Evolutionary conservation across 2,113 vertebrate species (phyloP), one percentile per base, ranked within the genome.

Genomic region (Larimichthys crocea): DNA sequence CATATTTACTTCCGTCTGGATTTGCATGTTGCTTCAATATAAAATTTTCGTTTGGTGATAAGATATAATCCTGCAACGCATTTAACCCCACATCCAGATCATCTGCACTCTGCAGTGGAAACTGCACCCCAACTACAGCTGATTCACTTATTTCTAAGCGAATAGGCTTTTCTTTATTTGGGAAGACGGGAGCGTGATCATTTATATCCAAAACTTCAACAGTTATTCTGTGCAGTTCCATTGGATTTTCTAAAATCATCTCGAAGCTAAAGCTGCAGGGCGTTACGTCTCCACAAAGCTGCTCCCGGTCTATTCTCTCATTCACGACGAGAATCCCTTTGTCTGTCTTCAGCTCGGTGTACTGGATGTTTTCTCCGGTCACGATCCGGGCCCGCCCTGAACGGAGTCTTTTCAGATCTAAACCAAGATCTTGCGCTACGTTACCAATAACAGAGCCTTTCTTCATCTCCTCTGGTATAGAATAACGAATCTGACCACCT

Each of bases 401-500:
- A 0, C 86, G 74, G 20, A 95, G 91, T 11, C 95, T 92, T 81
- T 57, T 89, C 52, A 92, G 63, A 70, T 94, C 91, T 78, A 96
- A 85, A 48, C 93, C 95, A 2, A 96, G 87, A 70, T 96, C 96
- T 4, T 93, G 92, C 1, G 94, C 95, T 2, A 96, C 91, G 53
- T 95, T 94, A 14, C 95, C 96, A 26, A 97, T 88, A 0, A 89
- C 20, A 0, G 90, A 92, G 11, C 88, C 90, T 57, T 93, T 90
- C 74, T 90, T 88, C 90, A 95, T 91, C 86, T 96, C 95, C 84
- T 97, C 96, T 0, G 92, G 93, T 49, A 96, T 89, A 3, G 95
- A 94, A 88, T 97, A 96, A 19, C 93, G 92, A 77, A 96, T 90
- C 3, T 94, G 94, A 46, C 94, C 90, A 56, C 59, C 52, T 3